Evolutionary conservation across 2,797 vertebrate species (phyloP).

Genomic region (Tolypeutes matacus): DNA sequence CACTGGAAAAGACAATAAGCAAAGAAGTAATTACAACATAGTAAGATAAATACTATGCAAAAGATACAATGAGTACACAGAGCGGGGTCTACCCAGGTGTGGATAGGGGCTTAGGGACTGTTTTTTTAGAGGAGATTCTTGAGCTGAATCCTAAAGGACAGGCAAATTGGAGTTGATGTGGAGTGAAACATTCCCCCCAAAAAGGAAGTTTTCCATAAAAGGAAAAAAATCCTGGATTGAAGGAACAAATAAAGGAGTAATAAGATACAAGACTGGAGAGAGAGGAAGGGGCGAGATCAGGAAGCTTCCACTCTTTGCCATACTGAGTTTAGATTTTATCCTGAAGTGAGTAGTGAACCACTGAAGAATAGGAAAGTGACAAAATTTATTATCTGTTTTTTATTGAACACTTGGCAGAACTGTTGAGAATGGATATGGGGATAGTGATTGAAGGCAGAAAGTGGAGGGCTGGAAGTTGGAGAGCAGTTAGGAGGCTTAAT

Average conservation of each 20-base stretch:
- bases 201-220: conserved; percentile 1
- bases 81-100: neutral
- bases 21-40: conserved; percentile 24
- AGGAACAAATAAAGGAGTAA: neutral
- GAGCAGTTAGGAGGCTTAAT: neutral
- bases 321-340: conserved; percentile 45
- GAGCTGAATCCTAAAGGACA: neutral
- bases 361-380: neutral
- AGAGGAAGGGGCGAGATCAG: conserved; percentile 10
- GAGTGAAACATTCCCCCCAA: neutral
- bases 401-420: neutral
- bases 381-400: conserved; percentile 33
- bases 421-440: conserved; percentile 3
- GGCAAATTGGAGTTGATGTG: neutral
- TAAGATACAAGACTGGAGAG: neutral
- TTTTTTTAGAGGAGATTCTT: conserved; percentile 42
- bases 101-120: neutral
- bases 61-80: neutral
- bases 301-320: neutral
- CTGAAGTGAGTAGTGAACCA: neutral
- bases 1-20: conserved; percentile 25
- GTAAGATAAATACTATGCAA: neutral
- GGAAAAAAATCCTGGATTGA: conserved; percentile 7
- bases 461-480: neutral
- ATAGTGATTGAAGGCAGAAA: neutral